Conservation (phyloP, 2,797 vertebrate genomes). For the Crenuchus spilurus region DNA sequence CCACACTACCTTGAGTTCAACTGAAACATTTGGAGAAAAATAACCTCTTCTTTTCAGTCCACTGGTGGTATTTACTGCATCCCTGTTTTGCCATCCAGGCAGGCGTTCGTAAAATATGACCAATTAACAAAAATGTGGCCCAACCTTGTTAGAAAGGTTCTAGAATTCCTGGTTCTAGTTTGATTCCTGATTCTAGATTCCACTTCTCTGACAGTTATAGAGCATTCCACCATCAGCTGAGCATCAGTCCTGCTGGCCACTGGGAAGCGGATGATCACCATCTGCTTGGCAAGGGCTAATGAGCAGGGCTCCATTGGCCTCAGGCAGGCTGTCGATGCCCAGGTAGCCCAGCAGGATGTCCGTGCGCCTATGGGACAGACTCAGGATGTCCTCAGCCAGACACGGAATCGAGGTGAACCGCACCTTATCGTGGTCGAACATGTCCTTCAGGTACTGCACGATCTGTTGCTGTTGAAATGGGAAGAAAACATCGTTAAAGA, state of each 20-base stretch:
- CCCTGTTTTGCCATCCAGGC: no score
- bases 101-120: no score
- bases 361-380: constrained; percentile 91
- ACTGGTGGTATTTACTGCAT: no score
- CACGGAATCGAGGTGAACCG: constrained; percentile 86
- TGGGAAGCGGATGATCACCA: not conserved
- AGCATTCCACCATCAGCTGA: constrained; percentile 2
- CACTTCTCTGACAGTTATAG: not conserved
- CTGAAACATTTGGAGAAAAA: no score
- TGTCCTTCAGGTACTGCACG: constrained; percentile 95
- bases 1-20: no score
- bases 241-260: constrained; percentile 7
- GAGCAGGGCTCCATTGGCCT: constrained; percentile 83
- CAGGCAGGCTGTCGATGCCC: constrained; percentile 76
- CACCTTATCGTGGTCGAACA: constrained; percentile 97
- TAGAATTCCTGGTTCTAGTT: not conserved
- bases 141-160: no score
- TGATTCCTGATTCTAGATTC: no score
- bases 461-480: constrained; percentile 89
- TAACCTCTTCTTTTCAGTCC: no score
- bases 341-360: constrained; percentile 94
- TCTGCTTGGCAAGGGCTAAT: constrained; percentile 31
- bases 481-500: not conserved
- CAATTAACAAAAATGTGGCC: no score
- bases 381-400: constrained; percentile 92